Evolutionary conservation across 1,140 invertebrate genomes (phyloP).

Genomic region (Alviniconcha marisindica): DNA sequence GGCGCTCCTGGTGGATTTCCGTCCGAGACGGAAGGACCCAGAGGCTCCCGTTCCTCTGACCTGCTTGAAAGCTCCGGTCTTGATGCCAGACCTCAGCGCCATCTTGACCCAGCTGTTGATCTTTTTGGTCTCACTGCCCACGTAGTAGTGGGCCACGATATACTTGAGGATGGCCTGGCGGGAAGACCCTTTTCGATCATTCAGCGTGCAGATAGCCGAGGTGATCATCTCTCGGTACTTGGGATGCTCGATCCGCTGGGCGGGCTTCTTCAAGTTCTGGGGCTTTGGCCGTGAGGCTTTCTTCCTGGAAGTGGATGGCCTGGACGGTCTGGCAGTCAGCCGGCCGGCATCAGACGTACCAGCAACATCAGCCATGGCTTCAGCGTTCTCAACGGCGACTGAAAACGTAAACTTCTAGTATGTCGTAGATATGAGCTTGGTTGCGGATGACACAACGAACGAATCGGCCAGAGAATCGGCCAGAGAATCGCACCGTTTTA

Average conservation of each 20-base stretch:
- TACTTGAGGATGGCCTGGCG: constrained; percentile 75
- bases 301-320: neutral
- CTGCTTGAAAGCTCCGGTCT: constrained; percentile 67
- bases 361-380: constrained; percentile 40
- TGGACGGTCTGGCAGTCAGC: neutral
- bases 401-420: no score
- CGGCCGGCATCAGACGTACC: constrained; percentile 27
- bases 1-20: constrained; percentile 38
- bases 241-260: constrained; percentile 55
- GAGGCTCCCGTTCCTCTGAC: constrained; percentile 72
- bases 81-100: constrained; percentile 65
- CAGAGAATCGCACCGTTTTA: neutral
- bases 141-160: constrained; percentile 69
- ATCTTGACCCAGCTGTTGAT: constrained; percentile 70
- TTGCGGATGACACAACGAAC: no score
- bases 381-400: no score
- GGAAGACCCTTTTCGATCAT: constrained; percentile 68
- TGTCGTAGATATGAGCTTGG: no score
- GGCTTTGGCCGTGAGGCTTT: neutral
- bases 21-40: constrained; percentile 72
- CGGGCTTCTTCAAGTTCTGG: constrained; percentile 31
- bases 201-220: constrained; percentile 51
- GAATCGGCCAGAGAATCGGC: no score
- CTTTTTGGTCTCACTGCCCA: constrained; percentile 64
- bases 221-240: constrained; percentile 60